Evolutionary conservation across 2,888 invertebrate genomes (phyloP).

Genomic region (Pterostichus madidus): DNA sequence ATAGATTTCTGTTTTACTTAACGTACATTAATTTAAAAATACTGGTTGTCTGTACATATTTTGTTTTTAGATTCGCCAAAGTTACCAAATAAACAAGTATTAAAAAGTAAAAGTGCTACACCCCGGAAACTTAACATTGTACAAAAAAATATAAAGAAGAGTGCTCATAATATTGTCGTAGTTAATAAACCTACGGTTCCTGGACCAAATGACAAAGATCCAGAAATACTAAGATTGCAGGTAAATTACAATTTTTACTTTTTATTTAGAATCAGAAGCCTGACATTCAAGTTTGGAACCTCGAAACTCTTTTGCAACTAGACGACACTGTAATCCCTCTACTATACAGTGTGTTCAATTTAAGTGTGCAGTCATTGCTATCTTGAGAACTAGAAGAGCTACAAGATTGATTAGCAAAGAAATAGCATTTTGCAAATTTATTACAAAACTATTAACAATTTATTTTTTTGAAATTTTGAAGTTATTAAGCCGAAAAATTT

Average conservation of each 20-base stretch:
- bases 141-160: constrained; percentile 77
- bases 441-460: no score
- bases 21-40: constrained; percentile 57
- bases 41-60: neutral
- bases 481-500: no score
- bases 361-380: no score
- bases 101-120: constrained; percentile 72
- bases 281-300: no score
- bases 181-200: constrained; percentile 86
- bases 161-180: constrained; percentile 88
- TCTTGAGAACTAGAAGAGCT: no score
- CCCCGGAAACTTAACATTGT: constrained; percentile 74
- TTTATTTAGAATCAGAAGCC: neutral
- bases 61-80: constrained; percentile 87
- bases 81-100: constrained; percentile 81
- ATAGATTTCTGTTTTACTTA: no score
- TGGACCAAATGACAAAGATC: constrained; percentile 85
- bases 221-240: constrained; percentile 85
- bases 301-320: no score
- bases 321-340: no score
- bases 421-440: no score
- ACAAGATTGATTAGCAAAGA: no score
- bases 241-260: constrained; percentile 74
- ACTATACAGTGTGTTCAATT: no score
- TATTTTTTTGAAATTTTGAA: no score